Evolutionary conservation across 2,888 invertebrate genomes (phyloP).

Genomic region (Melieria crassipennis): DNA sequence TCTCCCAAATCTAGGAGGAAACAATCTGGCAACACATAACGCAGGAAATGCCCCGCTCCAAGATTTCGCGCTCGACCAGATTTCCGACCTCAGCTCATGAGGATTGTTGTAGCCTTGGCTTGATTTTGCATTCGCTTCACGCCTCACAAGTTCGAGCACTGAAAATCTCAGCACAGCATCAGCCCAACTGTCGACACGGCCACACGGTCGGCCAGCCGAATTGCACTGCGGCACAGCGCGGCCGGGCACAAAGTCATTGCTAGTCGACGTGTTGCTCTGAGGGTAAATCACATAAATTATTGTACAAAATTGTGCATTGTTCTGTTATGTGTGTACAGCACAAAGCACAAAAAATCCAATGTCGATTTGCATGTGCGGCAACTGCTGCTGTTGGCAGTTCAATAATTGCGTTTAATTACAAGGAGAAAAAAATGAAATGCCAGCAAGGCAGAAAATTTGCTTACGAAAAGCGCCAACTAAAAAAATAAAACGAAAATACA

Average conservation of each 20-base stretch:
- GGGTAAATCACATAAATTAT: constrained; percentile 56
- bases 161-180: no score
- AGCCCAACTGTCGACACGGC: no score
- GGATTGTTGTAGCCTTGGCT: no score
- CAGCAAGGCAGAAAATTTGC: neutral
- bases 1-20: no score
- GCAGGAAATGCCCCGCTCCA: no score
- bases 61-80: no score
- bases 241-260: constrained; percentile 20
- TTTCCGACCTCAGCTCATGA: no score
- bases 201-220: no score
- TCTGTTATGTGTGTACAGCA: constrained; percentile 46
- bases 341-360: neutral
- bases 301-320: constrained; percentile 55
- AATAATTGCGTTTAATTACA: constrained; percentile 63
- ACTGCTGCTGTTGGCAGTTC: constrained; percentile 53
- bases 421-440: constrained; percentile 43
- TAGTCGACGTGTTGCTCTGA: constrained; percentile 39
- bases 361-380: constrained; percentile 23
- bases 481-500: constrained; percentile 19
- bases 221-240: neutral
- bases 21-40: no score
- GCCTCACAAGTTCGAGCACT: no score
- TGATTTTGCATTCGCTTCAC: no score
- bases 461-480: constrained; percentile 5